Evolutionary conservation across 2,113 vertebrate species (phyloP).

Genomic region (Passer domesticus): DNA sequence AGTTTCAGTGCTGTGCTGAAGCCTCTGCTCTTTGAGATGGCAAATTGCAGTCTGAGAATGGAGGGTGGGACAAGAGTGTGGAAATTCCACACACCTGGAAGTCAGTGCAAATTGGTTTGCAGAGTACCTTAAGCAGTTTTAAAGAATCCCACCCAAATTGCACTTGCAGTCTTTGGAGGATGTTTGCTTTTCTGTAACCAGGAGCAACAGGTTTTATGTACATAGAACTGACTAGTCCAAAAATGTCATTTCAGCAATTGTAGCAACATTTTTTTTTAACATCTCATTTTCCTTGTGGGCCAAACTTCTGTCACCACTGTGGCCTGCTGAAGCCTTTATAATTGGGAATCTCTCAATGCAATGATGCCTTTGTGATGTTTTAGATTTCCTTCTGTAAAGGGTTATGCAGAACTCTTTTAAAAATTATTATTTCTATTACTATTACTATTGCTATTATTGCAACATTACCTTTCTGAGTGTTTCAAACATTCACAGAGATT

Average conservation of each 20-base stretch:
- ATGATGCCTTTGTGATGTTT: neutral
- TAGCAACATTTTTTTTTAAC: neutral
- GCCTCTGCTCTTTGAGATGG: neutral
- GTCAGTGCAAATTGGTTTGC: neutral
- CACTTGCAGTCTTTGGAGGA: neutral
- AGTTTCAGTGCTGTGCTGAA: neutral
- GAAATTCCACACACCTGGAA: neutral
- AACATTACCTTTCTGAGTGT: neutral
- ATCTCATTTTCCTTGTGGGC: neutral
- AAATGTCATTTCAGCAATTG: neutral
- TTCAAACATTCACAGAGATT: neutral
- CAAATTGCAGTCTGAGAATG: neutral
- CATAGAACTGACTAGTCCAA: neutral
- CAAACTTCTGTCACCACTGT: neutral
- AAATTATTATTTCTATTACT: too few relatives aligned
- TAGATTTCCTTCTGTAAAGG: neutral
- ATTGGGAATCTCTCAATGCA: neutral
- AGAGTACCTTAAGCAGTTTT: neutral
- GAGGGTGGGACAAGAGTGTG: neutral
- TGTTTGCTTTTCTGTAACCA: constrained; percentile 30
- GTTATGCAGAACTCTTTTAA: neutral
- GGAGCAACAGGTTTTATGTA: neutral
- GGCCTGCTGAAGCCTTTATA: neutral
- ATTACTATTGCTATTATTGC: neutral
- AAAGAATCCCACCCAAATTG: neutral